Percentiles rank a stretch among this genome's conserved stretches.
These are phyloP conservation scores for Daphoenositta chrysoptera DNA, from an alignment of 2,113 vertebrate species.

Conservation along the genomic window DNA sequence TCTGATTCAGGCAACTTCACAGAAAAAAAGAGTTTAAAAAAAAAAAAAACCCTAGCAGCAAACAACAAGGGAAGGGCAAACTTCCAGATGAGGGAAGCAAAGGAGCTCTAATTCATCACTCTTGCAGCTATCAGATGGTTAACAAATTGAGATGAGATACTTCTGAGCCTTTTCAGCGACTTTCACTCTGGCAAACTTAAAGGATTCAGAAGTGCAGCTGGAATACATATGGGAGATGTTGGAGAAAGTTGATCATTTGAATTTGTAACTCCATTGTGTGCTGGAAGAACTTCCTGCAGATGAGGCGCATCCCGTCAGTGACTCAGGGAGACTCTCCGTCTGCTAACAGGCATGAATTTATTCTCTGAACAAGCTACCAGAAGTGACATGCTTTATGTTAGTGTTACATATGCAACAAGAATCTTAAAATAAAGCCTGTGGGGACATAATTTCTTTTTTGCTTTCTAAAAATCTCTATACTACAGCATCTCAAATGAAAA, in stretches of 20 bases:
- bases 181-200: slow-evolving; percentile 41
- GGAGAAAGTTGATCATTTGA: slow-evolving; percentile 38
- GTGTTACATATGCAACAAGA: background rate
- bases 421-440: background rate
- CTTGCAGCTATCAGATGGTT: slow-evolving; percentile 45
- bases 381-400: background rate
- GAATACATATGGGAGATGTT: slow-evolving; percentile 49
- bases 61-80: background rate
- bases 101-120: slow-evolving; percentile 15
- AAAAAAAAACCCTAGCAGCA: background rate
- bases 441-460: background rate
- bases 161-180: background rate
- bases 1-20: background rate
- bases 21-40: background rate
- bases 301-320: background rate
- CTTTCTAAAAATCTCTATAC: background rate
- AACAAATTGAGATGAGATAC: slow-evolving; percentile 55
- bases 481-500: background rate
- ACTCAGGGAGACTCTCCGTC: background rate
- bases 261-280: slow-evolving; percentile 43
- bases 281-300: slow-evolving; percentile 54
- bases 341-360: background rate
- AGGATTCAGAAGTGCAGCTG: slow-evolving; percentile 45
- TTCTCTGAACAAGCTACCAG: slow-evolving; percentile 31
- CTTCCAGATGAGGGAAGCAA: slow-evolving; percentile 23